Evolutionary conservation across 2,888 invertebrate species (phyloP).

Genomic region (Sarcophaga rosellei): DNA sequence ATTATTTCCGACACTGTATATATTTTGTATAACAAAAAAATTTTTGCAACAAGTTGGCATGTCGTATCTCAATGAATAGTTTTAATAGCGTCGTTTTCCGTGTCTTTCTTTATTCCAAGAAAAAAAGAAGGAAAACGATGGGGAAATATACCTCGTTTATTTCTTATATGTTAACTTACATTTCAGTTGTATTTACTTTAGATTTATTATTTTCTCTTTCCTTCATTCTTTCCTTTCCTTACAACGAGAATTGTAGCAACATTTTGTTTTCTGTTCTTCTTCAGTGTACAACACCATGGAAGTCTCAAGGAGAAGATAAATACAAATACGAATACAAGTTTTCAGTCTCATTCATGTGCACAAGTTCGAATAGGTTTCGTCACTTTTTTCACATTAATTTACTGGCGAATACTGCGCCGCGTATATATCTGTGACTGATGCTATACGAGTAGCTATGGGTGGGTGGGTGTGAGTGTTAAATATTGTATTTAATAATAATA

Average conservation of each 20-base stretch:
- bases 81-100: slow-evolving; percentile 55
- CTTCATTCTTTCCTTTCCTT: background rate
- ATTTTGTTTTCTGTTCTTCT: slow-evolving; percentile 12
- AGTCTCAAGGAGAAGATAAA: no score
- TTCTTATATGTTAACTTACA: background rate
- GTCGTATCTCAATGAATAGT: slow-evolving; percentile 72
- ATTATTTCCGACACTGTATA: background rate
- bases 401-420: background rate
- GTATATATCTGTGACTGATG: background rate
- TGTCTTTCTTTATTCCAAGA: slow-evolving; percentile 10
- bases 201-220: slow-evolving; percentile 27
- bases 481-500: slow-evolving; percentile 70
- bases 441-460: background rate
- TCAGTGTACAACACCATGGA: no score
- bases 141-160: background rate
- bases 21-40: background rate
- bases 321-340: no score
- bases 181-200: slow-evolving; percentile 13
- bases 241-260: background rate
- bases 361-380: background rate
- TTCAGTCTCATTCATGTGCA: no score
- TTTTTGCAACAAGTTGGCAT: slow-evolving; percentile 73
- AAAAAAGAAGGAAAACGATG: no score
- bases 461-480: slow-evolving; percentile 9
- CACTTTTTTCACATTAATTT: slow-evolving; percentile 16